Evolutionary conservation across 2,888 invertebrate genomes (phyloP).

Genomic region (Sphinx pinastri): DNA sequence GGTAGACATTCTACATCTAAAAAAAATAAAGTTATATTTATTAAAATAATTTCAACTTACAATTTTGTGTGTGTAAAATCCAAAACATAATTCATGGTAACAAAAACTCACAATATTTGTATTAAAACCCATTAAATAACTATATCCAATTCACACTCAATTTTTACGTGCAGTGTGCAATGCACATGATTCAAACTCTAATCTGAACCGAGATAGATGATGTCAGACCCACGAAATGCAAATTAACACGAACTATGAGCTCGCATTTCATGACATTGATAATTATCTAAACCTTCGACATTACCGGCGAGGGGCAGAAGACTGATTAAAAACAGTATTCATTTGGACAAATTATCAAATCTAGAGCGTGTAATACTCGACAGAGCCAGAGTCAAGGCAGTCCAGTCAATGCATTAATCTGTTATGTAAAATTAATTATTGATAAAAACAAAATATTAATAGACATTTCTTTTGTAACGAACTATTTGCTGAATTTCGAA

Average conservation of each 20-base stretch:
- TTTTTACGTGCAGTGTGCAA: slow-evolving; percentile 50
- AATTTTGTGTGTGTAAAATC: slow-evolving; percentile 49
- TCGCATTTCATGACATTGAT: slow-evolving; percentile 50
- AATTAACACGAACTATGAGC: slow-evolving; percentile 62
- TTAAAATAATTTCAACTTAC: slow-evolving; percentile 45
- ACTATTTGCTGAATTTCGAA: neutral
- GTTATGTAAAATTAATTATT: neutral
- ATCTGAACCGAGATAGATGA: slow-evolving; percentile 60
- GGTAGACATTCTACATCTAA: neutral
- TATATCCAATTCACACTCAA: slow-evolving; percentile 40
- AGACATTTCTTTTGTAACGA: neutral
- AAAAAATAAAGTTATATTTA: slow-evolving; percentile 1
- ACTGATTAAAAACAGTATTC: neutral
- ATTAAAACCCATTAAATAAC: slow-evolving; percentile 1
- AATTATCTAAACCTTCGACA: slow-evolving; percentile 50
- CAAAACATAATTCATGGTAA: slow-evolving; percentile 51
- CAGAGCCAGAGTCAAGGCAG: neutral
- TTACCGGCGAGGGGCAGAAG: slow-evolving; percentile 32
- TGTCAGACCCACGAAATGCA: slow-evolving; percentile 60
- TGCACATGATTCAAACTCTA: slow-evolving; percentile 63
- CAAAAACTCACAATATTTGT: slow-evolving; percentile 13
- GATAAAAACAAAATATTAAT: neutral
- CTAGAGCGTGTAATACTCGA: neutral
- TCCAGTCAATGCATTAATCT: neutral
- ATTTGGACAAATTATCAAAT: neutral